Evolutionary conservation across 2,113 vertebrate genomes (phyloP).

Genomic region (Cheilinus undulatus): DNA sequence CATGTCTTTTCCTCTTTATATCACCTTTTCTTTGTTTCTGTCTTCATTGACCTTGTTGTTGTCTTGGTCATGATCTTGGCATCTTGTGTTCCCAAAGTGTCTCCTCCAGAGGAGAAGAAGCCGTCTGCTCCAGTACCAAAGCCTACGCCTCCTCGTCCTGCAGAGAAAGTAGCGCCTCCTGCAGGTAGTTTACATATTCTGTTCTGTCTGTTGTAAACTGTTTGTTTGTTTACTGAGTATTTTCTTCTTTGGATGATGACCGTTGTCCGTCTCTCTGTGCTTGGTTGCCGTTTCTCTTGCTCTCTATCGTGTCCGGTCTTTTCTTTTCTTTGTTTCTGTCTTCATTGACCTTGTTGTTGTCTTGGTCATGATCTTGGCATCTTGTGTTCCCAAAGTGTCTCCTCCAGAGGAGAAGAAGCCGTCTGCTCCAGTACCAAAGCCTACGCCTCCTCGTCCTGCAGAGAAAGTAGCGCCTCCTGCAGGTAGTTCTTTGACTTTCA

Average conservation of each 20-base stretch:
- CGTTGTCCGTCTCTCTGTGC: neutral
- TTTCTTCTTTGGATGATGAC: neutral
- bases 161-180: conserved; percentile 2
- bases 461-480: conserved; percentile 1
- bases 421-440: conserved; percentile 18
- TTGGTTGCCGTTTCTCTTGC: too few species aligned
- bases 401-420: conserved; percentile 60
- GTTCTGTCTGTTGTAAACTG: neutral
- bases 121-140: conserved; percentile 18
- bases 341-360: conserved; percentile 18
- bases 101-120: conserved; percentile 62
- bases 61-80: conserved; percentile 34
- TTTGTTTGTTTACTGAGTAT: neutral
- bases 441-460: conserved; percentile 32
- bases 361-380: conserved; percentile 37
- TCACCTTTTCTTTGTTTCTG: neutral
- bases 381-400: conserved; percentile 60
- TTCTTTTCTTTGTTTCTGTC: conserved; percentile 9
- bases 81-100: conserved; percentile 59
- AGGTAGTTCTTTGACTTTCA: conserved; percentile 34
- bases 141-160: conserved; percentile 32
- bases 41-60: conserved; percentile 22
- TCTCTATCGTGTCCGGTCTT: neutral
- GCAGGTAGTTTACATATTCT: conserved; percentile 31
- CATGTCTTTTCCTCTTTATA: neutral